These are phyloP conservation scores for Cricetomys ansorgei DNA, from an alignment of 2,113 vertebrate species.

Conservation along the genomic window DNA sequence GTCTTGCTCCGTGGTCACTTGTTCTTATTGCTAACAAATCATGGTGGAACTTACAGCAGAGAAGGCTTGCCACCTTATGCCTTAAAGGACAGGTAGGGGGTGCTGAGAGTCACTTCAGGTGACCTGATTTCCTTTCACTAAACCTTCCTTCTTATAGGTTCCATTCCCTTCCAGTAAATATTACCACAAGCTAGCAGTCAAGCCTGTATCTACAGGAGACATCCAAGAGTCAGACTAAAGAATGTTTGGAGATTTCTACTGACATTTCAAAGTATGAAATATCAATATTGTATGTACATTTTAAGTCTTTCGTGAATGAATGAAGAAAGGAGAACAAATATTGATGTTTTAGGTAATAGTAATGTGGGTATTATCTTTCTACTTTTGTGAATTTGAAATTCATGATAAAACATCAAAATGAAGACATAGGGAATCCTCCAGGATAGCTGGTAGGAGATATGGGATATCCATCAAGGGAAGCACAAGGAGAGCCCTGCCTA, in stretches of 20 bases:
- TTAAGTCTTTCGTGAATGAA: conserved; percentile 24
- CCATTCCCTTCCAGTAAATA: neutral
- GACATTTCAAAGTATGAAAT: neutral
- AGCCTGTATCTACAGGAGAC: neutral
- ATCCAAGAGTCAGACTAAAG: neutral
- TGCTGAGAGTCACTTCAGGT: no score
- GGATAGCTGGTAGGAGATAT: neutral
- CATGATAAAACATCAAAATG: neutral
- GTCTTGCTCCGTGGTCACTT: neutral
- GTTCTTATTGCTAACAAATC: neutral
- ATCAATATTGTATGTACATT: neutral
- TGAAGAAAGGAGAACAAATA: neutral
- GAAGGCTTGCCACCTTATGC: neutral
- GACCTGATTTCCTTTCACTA: neutral
- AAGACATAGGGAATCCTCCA: neutral
- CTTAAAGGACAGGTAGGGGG: neutral
- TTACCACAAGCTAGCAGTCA: neutral
- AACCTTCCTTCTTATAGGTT: no score
- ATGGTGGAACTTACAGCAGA: neutral
- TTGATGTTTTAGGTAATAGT: neutral
- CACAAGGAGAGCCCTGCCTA: neutral
- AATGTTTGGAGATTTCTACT: neutral
- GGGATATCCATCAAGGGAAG: neutral
- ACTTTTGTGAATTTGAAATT: conserved; percentile 16
- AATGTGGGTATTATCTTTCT: neutral